phyloP scores from a whole-genome alignment of 2,888 invertebrate genomes.

The Acrobasis repandana region DNA sequence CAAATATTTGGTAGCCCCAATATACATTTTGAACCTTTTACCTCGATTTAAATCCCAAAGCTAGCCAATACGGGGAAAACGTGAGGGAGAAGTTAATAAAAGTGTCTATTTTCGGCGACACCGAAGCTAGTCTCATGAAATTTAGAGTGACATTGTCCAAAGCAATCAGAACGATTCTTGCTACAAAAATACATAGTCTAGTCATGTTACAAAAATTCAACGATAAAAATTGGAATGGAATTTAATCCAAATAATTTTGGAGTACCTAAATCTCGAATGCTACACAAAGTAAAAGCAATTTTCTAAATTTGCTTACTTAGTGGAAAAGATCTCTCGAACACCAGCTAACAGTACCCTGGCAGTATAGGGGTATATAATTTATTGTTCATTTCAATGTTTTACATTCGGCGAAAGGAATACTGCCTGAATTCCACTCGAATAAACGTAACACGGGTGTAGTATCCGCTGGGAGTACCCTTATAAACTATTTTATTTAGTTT shows the following conservation, averaged over 20 bases:
- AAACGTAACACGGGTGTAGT: constrained; percentile 48
- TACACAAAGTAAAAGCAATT: background rate
- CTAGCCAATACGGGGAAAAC: constrained; percentile 23
- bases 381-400: constrained; percentile 42
- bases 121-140: constrained; percentile 23
- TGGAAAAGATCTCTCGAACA: background rate
- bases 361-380: constrained; percentile 8
- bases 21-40: constrained; percentile 6
- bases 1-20: background rate
- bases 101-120: constrained; percentile 28
- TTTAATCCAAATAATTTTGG: background rate
- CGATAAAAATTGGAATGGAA: background rate
- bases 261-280: background rate
- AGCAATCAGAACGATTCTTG: background rate
- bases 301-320: background rate
- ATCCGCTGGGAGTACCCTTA: constrained; percentile 56
- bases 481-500: constrained; percentile 63
- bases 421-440: constrained; percentile 47
- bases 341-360: background rate
- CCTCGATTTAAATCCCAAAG: constrained; percentile 10
- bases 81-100: constrained; percentile 22
- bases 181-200: background rate
- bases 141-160: constrained; percentile 20
- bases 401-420: constrained; percentile 42
- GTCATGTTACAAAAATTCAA: background rate